Evolutionary conservation across 2,888 invertebrate species (phyloP).

Genomic region (Tortricodes alternella): DNA sequence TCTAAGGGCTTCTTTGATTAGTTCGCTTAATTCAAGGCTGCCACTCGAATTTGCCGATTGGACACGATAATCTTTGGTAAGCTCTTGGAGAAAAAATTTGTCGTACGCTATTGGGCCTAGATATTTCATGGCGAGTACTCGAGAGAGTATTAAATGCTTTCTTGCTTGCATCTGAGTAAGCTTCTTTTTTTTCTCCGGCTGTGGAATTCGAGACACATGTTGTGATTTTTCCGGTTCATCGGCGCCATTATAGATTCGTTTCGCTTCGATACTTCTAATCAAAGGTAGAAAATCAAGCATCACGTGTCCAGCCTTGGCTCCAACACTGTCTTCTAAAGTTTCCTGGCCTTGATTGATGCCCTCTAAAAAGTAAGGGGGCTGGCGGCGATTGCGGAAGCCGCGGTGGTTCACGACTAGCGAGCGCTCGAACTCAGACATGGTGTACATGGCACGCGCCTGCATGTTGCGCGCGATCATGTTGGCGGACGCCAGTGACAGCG

Average conservation of each 20-base stretch:
- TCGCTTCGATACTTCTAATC: slow-evolving; percentile 59
- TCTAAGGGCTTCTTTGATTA: slow-evolving; percentile 60
- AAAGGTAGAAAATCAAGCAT: slow-evolving; percentile 71
- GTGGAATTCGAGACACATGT: slow-evolving; percentile 67
- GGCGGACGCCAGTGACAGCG: slow-evolving; percentile 64
- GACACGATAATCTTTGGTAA: slow-evolving; percentile 60
- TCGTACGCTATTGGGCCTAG: slow-evolving; percentile 77
- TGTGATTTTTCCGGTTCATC: slow-evolving; percentile 50
- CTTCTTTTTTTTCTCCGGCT: slow-evolving; percentile 54
- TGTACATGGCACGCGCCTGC: slow-evolving; percentile 74
- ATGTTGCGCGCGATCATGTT: slow-evolving; percentile 73
- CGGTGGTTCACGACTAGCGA: slow-evolving; percentile 74
- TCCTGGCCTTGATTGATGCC: slow-evolving; percentile 75
- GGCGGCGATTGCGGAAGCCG: slow-evolving; percentile 57
- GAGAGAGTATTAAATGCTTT: slow-evolving; percentile 60
- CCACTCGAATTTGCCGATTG: slow-evolving; percentile 67
- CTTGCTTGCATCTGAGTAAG: slow-evolving; percentile 72
- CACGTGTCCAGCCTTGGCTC: slow-evolving; percentile 68
- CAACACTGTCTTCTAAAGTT: slow-evolving; percentile 75
- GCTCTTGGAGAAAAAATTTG: slow-evolving; percentile 69
- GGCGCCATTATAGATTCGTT: slow-evolving; percentile 41
- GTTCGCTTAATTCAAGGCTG: slow-evolving; percentile 50
- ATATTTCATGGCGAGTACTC: slow-evolving; percentile 76
- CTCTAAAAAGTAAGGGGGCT: slow-evolving; percentile 73
- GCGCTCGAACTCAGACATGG: slow-evolving; percentile 74